Evolutionary conservation across 2,797 vertebrate genomes (phyloP), one percentile per base, ranked within the genome.

Genomic region (Chrysocyon brachyurus): DNA sequence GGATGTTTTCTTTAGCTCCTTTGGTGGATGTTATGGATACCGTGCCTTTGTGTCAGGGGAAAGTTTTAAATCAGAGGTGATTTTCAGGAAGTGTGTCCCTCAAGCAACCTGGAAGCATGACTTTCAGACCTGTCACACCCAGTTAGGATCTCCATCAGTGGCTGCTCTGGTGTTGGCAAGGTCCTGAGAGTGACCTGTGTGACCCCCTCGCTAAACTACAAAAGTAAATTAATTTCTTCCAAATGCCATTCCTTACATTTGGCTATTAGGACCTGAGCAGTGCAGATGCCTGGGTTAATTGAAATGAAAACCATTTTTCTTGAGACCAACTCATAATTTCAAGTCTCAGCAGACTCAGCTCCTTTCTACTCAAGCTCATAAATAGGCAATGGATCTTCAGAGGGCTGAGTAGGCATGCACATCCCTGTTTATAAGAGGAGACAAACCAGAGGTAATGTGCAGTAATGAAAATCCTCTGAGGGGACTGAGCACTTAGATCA

Each of bases 301-400:
- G 87, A 96, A 95, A 98, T 82, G 94, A 97, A 98, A 97, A 98
- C 94, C 79, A 94, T 90, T 97, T 97, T 96, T 90, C 95, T 97
- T 21, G 46, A 31, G 57, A 90, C 70, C 87, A 68, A 83, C 52
- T 90, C 86, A n/a, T 3, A 85, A 57, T 91, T 96, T 64, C 78
- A 88, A 83, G 77, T 15, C 4, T 46, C 8, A 63, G 56, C n/a
- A 7, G n/a, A 49, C 3, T 8, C 70, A 70, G 12, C 63, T 86
- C 63, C 88, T 85, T 86, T 64, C 66, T 73, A 28, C 52, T 75
- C 72, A 26, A 56, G 78, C 46, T 94, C 56, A 78, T 14, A 59
- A 57, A 81, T 81, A 87, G 66, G 12, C 21, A 64, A 17, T 17
- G 82, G 79, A n/a, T 57, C 77, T 89, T 40, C 64, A 84, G 90